Evolutionary conservation across 2,113 vertebrate genomes (phyloP).

Genomic region (Gallinago jamesoni): DNA sequence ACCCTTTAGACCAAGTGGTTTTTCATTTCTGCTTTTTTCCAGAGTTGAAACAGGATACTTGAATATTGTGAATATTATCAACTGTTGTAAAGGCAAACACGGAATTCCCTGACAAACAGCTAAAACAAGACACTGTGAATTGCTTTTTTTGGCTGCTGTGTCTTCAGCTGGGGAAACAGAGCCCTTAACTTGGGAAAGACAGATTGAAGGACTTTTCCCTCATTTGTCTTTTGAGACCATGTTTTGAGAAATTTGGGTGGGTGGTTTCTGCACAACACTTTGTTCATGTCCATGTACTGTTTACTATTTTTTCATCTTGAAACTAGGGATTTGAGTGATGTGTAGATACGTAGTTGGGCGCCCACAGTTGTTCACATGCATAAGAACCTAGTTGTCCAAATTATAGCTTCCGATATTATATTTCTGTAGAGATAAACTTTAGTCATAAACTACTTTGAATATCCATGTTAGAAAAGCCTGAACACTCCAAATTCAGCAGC

Average conservation of each 20-base stretch:
- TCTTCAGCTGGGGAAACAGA: background rate
- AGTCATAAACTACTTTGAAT: background rate
- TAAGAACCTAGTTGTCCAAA: background rate
- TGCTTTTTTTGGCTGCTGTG: background rate
- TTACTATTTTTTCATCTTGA: background rate
- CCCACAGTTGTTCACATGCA: rapidly evolving
- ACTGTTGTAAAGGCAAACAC: background rate
- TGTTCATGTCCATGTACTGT: background rate
- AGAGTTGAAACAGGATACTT: background rate
- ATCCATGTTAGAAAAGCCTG: background rate
- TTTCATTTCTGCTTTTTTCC: background rate
- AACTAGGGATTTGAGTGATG: background rate
- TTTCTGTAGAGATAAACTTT: background rate
- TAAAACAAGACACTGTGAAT: background rate
- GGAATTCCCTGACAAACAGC: background rate
- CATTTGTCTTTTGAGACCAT: background rate
- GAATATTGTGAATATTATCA: background rate
- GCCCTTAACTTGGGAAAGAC: background rate
- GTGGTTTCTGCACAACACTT: background rate
- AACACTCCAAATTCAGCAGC: background rate
- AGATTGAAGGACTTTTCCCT: background rate
- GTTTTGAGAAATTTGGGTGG: background rate
- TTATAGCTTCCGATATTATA: background rate
- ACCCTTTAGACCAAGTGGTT: background rate
- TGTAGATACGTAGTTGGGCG: background rate